A percentile compares a stretch with the other conserved stretches of the same genome.
phyloP scores from a whole-genome alignment of 2,113 vertebrate species.

The Macquaria ambigua region DNA sequence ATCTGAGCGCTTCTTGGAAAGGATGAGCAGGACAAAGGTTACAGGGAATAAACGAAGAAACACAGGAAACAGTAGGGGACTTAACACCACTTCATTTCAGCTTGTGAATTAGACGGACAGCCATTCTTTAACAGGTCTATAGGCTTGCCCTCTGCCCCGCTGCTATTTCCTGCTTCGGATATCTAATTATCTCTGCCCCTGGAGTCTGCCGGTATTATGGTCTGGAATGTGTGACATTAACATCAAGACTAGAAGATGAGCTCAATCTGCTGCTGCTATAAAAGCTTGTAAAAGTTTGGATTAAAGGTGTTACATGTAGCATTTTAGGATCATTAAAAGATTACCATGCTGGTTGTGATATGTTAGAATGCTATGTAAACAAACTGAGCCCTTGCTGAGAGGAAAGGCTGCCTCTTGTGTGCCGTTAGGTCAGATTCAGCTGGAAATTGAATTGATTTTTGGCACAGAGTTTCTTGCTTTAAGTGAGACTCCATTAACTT shows the following conservation, averaged over 20 bases:
- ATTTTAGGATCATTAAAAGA: slow-evolving; percentile 21
- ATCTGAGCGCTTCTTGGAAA: slow-evolving; percentile 23
- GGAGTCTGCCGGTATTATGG: slow-evolving; percentile 66
- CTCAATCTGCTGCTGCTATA: slow-evolving; percentile 22
- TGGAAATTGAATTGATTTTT: background rate
- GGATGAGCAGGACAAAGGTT: slow-evolving; percentile 41
- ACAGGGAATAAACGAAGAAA: slow-evolving; percentile 38
- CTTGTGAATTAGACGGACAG: slow-evolving; percentile 43
- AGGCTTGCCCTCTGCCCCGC: slow-evolving; percentile 57
- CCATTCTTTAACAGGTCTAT: slow-evolving; percentile 59
- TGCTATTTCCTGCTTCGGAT: slow-evolving; percentile 76
- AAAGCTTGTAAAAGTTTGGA: slow-evolving; percentile 37
- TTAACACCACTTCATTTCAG: slow-evolving; percentile 51
- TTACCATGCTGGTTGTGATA: background rate
- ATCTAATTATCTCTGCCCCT: slow-evolving; percentile 77
- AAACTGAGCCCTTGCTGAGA: background rate
- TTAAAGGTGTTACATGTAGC: slow-evolving; percentile 13
- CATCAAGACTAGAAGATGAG: slow-evolving; percentile 46
- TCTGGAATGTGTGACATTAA: slow-evolving; percentile 73
- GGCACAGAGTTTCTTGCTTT: background rate
- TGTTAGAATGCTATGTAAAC: background rate
- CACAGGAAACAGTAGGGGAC: slow-evolving; percentile 44
- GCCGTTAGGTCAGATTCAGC: background rate
- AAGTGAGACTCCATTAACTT: background rate
- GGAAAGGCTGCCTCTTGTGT: background rate